These are phyloP conservation scores for Ovis aries DNA, from an alignment of 2,113 vertebrate species.

Conservation along the genomic window DNA sequence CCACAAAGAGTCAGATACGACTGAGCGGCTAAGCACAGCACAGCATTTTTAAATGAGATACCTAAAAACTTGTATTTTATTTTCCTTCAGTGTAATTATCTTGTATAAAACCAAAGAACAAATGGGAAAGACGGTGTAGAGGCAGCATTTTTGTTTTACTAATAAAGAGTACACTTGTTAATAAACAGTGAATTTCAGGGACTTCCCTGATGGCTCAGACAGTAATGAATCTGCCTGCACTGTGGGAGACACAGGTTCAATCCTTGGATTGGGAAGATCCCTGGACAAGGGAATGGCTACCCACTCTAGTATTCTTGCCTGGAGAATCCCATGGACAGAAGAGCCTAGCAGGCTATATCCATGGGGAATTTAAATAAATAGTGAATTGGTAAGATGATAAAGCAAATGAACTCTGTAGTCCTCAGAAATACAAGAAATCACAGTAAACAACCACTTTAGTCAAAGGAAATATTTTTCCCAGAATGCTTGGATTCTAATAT, in stretches of 20 bases:
- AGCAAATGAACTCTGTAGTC: not conserved
- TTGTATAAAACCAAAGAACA: not conserved
- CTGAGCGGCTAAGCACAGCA: not conserved
- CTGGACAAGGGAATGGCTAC: not conserved
- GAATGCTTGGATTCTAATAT: not conserved
- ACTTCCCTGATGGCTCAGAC: not conserved
- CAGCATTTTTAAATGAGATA: not conserved
- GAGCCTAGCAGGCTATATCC: not conserved
- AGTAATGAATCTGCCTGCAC: not conserved
- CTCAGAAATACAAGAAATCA: not conserved
- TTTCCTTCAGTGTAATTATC: not conserved
- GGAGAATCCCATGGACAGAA: not conserved
- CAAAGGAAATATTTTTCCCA: not conserved
- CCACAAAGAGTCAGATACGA: not conserved
- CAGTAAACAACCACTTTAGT: not conserved
- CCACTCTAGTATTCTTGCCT: not conserved
- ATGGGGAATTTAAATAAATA: not conserved
- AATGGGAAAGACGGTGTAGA: accelerated
- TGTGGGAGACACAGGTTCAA: not conserved
- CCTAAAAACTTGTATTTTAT: not conserved
- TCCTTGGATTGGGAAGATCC: not conserved
- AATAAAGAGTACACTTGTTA: not conserved
- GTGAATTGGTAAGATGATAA: not conserved
- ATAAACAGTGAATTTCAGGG: not conserved
- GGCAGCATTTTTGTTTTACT: not conserved